Base-by-base conservation (phyloP, 2,888 invertebrate species). In the Cremastobaeus sp. region DNA sequence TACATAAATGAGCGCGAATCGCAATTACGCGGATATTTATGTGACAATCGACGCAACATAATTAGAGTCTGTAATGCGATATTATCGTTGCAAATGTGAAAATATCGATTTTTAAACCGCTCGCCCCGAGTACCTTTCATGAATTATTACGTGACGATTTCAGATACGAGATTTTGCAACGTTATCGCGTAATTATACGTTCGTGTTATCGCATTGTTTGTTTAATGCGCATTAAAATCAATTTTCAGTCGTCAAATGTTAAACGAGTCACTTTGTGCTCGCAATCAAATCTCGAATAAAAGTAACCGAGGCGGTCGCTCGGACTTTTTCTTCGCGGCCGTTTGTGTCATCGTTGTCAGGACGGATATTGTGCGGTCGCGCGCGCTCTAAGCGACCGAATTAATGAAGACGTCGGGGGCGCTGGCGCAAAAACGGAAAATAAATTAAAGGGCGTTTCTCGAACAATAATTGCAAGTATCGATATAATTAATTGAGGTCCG, bases 401-500 rank as follows among this genome's bases (percentile, higher is more conserved):
- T 66, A 71, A 75, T 71, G 70, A 72, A 74, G 74, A 74, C 72
- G 62, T 74, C 64, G 57, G 17, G 43, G 41, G 17, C 37, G 47
- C 39, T 43, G 47, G 68, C 43, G 65, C 60, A 70, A 66, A 70
- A 68, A 45, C 2, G 47, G 43, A 65, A 69, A 69, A 74, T 76
- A 66, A 76, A 72, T 74, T 72, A 65, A 72, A 74, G 64, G 74
- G 74, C 72, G 66, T 74, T 70, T 74, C 72, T 66, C 65, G 55
- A 65, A 72, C 69, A 65, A 72, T 76, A 76, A 72, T 74, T 76
- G 74, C 72, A 69, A 72, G 52, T 64, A 74, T 72, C 74, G 74
- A 69, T 76, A 72, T 72, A 74, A 76, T 76, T 76, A 74, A 74
- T 76, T 76, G 74, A 65, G 64, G 65, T 69, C 64, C 68, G 69